Evolutionary conservation across 2,113 vertebrate genomes (phyloP), one percentile per base, ranked within the genome.

Genomic region (Antigone vipio): DNA sequence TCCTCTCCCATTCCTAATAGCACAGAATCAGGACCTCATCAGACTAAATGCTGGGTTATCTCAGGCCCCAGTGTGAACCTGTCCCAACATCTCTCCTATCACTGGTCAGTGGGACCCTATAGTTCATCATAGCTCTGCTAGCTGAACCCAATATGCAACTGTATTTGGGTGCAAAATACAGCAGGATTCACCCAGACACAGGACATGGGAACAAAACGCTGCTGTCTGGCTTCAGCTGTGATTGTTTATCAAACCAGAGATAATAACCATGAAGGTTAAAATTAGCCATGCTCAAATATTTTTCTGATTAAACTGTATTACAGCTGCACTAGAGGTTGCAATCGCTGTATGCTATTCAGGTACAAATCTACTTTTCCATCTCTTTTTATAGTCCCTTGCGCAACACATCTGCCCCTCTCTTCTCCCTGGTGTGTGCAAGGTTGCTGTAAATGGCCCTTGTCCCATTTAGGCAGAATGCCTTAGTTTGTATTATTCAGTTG

Each of bases 371-470:
- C 20, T 78, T 91, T 86, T n/a, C 34, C 60, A 2, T 9, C 10
- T 64, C 27, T 86, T 32, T 71, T 76, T 67, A 10, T 8, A 85
- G 15, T 9, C 6, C 17, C 29, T 78, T 66, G n/a, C 5, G 19
- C 38, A 86, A 49, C 26, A n/a, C 17, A 47, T 5, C 50, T 84
- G 42, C 38, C 42, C 9, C 3, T 68, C 49, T 24, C 38, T 45
- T 74, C 30, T 69, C n/a, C 38, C 35, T 0, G 0, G 2, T 18
- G 8, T 30, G 29, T 21, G 8, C 14, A 76, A 80, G 35, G 5
- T 35, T 69, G 34, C n/a, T 35, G 12, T 78, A 50, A 89, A 71
- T 26, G 11, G 2, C 4, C 71, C 27, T 40, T 74, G 18, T 21
- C 24, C 27, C n/a, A 15, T 88, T 88, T 32, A 60, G n/a, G 5